Evolutionary conservation across 2,888 invertebrate genomes (phyloP).

Genomic region (Acanthopleura granulata): DNA sequence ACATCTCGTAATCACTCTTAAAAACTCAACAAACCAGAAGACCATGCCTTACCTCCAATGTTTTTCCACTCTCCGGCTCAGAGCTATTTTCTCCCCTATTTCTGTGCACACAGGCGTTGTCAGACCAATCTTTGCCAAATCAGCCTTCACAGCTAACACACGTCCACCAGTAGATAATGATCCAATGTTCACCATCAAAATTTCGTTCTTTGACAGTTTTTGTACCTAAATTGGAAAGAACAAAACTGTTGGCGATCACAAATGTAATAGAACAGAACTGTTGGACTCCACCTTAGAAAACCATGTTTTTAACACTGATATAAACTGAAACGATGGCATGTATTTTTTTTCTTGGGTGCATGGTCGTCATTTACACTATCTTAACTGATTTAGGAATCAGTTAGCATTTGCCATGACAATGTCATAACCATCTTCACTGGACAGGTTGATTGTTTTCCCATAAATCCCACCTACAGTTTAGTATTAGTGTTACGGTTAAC

Average conservation of each 20-base stretch:
- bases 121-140: slow-evolving; percentile 96
- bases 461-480: too few species aligned
- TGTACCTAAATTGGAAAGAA: slow-evolving; percentile 76
- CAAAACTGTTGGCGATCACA: neutral
- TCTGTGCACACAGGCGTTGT: slow-evolving; percentile 99
- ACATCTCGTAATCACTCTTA: neutral
- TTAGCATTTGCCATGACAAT: too few species aligned
- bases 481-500: neutral
- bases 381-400: too few species aligned
- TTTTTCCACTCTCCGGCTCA: slow-evolving; percentile 97
- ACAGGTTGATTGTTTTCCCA: too few species aligned
- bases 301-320: too few species aligned
- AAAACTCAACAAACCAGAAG: neutral
- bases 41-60: slow-evolving; percentile 89
- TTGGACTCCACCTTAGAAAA: too few species aligned
- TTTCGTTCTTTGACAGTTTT: slow-evolving; percentile 90
- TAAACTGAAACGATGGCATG: too few species aligned
- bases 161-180: slow-evolving; percentile 98
- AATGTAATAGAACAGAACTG: too few species aligned
- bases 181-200: slow-evolving; percentile 97
- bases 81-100: slow-evolving; percentile 98
- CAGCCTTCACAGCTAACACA: slow-evolving; percentile 93
- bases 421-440: too few species aligned
- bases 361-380: too few species aligned
- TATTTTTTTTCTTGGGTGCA: too few species aligned